Base-by-base conservation (phyloP, 2,888 invertebrate genomes). In the Capitulum mitella region DNA sequence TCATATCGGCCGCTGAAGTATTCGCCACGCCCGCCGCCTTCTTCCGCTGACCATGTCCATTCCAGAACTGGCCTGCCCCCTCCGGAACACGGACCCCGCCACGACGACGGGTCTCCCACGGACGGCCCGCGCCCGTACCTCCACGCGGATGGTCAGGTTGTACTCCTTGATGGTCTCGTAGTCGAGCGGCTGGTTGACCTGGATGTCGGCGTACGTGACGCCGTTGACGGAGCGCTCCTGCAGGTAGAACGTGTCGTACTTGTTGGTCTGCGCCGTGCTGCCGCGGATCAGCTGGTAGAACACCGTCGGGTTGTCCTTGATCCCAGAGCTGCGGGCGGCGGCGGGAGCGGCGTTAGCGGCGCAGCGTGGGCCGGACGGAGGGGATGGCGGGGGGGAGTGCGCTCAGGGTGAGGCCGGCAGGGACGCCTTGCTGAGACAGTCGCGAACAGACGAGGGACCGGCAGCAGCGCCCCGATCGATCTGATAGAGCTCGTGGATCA, bases 211-310 rank as follows among this genome's bases (percentile, higher is more conserved):
- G 95, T 95, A 96, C 83, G 95, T 96, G 85, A 92, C 92, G 81
- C 94, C 94, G 85, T 94, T 93, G 85, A 95, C 95, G 82, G 93
- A 92, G 84, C 96, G 90, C 89, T 96, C 96, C 90, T 96, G 95
- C 83, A 96, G 90, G 87, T 97, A 97, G 87, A 96, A 97, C 81
- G 95, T 95, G 87, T 97, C 94, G 87, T 92, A 92, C 87, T 96
- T 97, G 88, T 97, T 97, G 83, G 96, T 97, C 87, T 97, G 96
- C 14, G 96, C 94, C 79, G 96, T 97, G 54, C 95, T 95, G 82
- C 96, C 96, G 82, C 95, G 95, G 93, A 97, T 97, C 85, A 97
- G 88, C 81, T 93, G 93, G 88, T 97, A 97, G 89, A 94, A 97
- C 83, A 97, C 96, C 83, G 95, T 95, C 80, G 96, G 96, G 87